These are phyloP conservation scores for Trachythela sp. DNA, from an alignment of 64 coral and sea anemone species.

Conservation along the genomic window DNA sequence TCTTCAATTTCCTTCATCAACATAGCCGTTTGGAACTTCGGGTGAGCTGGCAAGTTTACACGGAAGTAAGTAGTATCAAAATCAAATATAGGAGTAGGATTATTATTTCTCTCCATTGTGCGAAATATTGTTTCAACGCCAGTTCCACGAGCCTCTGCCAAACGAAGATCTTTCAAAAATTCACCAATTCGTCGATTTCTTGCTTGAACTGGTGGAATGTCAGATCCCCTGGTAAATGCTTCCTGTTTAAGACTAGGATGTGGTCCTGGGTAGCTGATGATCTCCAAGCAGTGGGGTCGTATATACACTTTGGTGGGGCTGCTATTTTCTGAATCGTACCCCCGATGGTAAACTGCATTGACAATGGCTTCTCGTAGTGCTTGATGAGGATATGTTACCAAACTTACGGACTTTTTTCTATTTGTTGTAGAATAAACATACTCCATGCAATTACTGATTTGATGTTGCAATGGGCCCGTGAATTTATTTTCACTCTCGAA, in stretches of 20 bases:
- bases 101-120: slow-evolving; percentile 61
- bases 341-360: slow-evolving; percentile 66
- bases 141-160: slow-evolving; percentile 65
- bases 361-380: slow-evolving; percentile 68
- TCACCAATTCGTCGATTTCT: slow-evolving; percentile 67
- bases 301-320: slow-evolving; percentile 63
- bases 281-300: slow-evolving; percentile 59
- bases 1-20: slow-evolving; percentile 46
- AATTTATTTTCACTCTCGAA: background rate
- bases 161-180: slow-evolving; percentile 44
- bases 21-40: slow-evolving; percentile 47
- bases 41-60: slow-evolving; percentile 64
- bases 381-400: slow-evolving; percentile 51
- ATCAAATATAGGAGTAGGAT: slow-evolving; percentile 47
- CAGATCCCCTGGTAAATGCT: slow-evolving; percentile 44
- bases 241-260: slow-evolving; percentile 53
- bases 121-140: slow-evolving; percentile 67
- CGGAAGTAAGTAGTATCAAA: slow-evolving; percentile 59
- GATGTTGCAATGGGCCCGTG: slow-evolving; percentile 52
- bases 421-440: slow-evolving; percentile 43
- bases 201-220: slow-evolving; percentile 53
- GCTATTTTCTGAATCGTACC: slow-evolving; percentile 52
- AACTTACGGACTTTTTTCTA: slow-evolving; percentile 44
- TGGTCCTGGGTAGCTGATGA: slow-evolving; percentile 71
- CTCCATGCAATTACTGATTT: slow-evolving; percentile 46